Conservation (phyloP, 2,797 vertebrate genomes). For the Microctenopoma steveboyesi region DNA sequence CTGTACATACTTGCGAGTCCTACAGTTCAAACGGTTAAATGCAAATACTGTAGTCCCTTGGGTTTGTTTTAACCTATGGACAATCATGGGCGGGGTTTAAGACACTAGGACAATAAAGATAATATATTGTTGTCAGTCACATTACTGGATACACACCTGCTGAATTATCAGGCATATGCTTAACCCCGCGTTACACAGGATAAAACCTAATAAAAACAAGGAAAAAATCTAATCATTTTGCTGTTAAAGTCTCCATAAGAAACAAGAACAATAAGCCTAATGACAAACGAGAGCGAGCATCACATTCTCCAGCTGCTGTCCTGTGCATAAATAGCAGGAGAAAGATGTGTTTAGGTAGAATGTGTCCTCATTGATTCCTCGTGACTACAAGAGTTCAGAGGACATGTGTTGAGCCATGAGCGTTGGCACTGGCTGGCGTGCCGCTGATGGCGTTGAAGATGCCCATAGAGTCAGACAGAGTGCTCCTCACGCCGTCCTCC, state of each 20-base stretch:
- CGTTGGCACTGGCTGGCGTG: conserved; percentile 88
- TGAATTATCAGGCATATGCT: neutral
- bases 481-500: conserved; percentile 86
- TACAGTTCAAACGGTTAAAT: conserved; percentile 16
- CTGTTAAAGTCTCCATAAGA: conserved; percentile 72
- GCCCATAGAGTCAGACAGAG: conserved; percentile 91
- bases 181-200: neutral
- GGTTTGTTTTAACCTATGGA: conserved; percentile 15
- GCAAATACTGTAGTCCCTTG: conserved; percentile 16
- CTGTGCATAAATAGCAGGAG: neutral
- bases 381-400: conserved; percentile 48
- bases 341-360: neutral
- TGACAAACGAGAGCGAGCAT: conserved; percentile 1
- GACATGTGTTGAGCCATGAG: conserved; percentile 88
- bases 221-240: conserved; percentile 4
- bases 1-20: conserved; percentile 29
- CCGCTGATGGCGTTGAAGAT: conserved; percentile 98
- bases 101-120: conserved; percentile 19
- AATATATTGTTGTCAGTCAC: conserved; percentile 15
- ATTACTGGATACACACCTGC: conserved; percentile 14
- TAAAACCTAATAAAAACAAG: conserved; percentile 19
- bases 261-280: conserved; percentile 57
- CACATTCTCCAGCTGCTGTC: conserved; percentile 23
- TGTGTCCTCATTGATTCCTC: conserved; percentile 68
- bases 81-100: conserved; percentile 4